Evolutionary conservation across 2,888 invertebrate genomes (phyloP), one percentile per base, ranked within the genome.

Genomic region (Amiota minor): DNA sequence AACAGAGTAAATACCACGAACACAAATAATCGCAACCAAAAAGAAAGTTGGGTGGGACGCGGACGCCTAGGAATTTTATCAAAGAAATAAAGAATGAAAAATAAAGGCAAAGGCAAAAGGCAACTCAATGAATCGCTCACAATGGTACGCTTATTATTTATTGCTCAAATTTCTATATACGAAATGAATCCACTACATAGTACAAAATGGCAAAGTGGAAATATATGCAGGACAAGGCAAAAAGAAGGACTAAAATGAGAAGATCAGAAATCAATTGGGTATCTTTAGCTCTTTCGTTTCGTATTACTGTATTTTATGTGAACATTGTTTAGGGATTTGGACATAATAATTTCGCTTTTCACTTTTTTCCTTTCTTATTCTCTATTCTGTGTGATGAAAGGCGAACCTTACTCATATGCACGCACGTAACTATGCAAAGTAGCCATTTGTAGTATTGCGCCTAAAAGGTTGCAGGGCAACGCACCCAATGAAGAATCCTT

Each of bases 371-470:
- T 20, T 59, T 59, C 53, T n/a, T 50, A 20, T 59, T 11, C 59
- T 16, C 3, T 56, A 18, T 2, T 2, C 2, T n/a, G n/a, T 56
- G 55, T 10, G n/a, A 56, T 59, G 16, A 59, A 53, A 53, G 53
- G 12, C 53, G 12, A 50, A 59, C 18, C 59, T 35, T 3, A 59
- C 4, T 20, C 59, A 46, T 65, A 20, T 55, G 64, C 59, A 61
- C 61, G 23, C 59, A 35, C 61, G 68, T 70, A 75, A 68, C 62
- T 72, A 68, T 72, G 75, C 70, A 64, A 69, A 74, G 64, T 50
- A 71, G 55, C 65, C 65, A 68, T 71, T 73, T 75, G 68, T 67
- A 70, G 65, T 35, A 6, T 35, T 35, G 35, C 6, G 35, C 35
- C 35, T 35, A 35, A 35, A 35, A 35, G 35, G 35, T 35, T 35